These are phyloP conservation scores for Hirtodrosophila histrioides DNA, from an alignment of 2,888 invertebrate species.

Conservation along the genomic window DNA sequence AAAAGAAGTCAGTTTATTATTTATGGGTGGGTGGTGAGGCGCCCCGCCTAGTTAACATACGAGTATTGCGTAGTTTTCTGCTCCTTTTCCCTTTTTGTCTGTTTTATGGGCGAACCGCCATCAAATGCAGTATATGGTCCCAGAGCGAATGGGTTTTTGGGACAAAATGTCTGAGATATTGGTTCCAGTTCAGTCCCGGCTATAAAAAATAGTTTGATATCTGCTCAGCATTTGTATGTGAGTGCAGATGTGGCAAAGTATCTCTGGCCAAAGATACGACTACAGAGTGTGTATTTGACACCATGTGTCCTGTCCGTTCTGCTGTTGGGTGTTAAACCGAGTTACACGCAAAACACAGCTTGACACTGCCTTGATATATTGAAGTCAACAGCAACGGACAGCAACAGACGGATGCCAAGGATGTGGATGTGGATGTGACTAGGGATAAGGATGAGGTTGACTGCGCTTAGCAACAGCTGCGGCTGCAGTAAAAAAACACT, in stretches of 20 bases:
- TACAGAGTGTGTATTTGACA: slow-evolving; percentile 36
- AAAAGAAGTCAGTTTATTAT: slow-evolving; percentile 32
- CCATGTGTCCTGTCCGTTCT: slow-evolving; percentile 27
- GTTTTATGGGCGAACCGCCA: slow-evolving; percentile 60
- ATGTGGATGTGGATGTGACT: slow-evolving; percentile 14
- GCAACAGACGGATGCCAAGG: slow-evolving; percentile 2
- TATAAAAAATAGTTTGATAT: slow-evolving; percentile 66
- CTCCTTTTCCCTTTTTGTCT: slow-evolving; percentile 30
- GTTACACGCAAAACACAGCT: slow-evolving; percentile 45
- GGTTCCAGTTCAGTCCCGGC: slow-evolving; percentile 20
- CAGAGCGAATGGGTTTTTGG: slow-evolving; percentile 11
- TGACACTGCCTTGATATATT: slow-evolving; percentile 65
- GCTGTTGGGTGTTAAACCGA: slow-evolving; percentile 46
- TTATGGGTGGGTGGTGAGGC: slow-evolving; percentile 22
- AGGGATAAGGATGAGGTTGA: slow-evolving; percentile 10
- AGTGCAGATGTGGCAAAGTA: slow-evolving; percentile 48
- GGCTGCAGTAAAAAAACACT: slow-evolving; percentile 58
- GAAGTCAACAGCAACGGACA: slow-evolving; percentile 48
- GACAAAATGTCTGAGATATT: slow-evolving; percentile 4
- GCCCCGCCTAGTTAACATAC: slow-evolving; percentile 56
- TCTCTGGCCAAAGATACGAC: slow-evolving; percentile 45
- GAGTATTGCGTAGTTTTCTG: slow-evolving; percentile 45
- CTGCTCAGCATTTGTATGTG: slow-evolving; percentile 19
- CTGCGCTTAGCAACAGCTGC: slow-evolving; percentile 56
- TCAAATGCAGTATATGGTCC: slow-evolving; percentile 60